Percentiles rank a stretch among this genome's conserved stretches.
phyloP scores from a whole-genome alignment of 2,797 vertebrate species.

The Gadopsis bispinosus region DNA sequence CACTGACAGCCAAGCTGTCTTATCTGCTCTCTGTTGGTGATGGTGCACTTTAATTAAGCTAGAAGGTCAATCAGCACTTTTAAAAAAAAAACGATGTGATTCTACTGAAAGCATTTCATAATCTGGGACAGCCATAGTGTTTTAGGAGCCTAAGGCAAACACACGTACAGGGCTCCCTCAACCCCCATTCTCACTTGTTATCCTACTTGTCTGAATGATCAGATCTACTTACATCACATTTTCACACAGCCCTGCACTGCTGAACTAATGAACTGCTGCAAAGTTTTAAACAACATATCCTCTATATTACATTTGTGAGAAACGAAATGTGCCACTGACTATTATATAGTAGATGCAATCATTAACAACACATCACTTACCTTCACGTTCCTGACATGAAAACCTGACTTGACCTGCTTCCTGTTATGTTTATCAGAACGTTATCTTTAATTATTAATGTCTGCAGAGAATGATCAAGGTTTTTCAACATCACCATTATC shows the following conservation, averaged over 20 bases:
- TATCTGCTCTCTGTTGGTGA: constrained; percentile 72
- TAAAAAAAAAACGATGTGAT: constrained; percentile 63
- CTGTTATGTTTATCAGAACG: neutral
- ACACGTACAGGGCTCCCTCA: constrained; percentile 6
- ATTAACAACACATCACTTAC: neutral
- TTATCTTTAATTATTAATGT: constrained; percentile 19
- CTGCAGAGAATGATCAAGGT: constrained; percentile 8
- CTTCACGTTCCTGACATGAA: neutral
- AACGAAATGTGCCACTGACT: constrained; percentile 16
- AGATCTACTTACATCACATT: constrained; percentile 37
- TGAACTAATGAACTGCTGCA: constrained; percentile 46
- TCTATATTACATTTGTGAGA: constrained; percentile 18
- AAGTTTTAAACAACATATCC: constrained; percentile 31
- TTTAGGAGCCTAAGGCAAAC: constrained; percentile 44
- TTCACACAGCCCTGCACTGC: constrained; percentile 25
- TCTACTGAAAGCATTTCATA: constrained; percentile 69
- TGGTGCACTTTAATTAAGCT: constrained; percentile 78
- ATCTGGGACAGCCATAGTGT: constrained; percentile 44
- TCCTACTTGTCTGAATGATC: constrained; percentile 49
- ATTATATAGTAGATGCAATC: neutral
- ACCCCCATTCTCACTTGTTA: constrained; percentile 29
- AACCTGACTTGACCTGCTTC: constrained; percentile 11
- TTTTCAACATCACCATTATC: constrained; percentile 19
- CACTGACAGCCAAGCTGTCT: constrained; percentile 78
- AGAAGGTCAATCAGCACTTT: constrained; percentile 79